Evolutionary conservation across 2,113 vertebrate genomes (phyloP), one percentile per base, ranked within the genome.

Genomic region (Campylorhamphus procurvoides): DNA sequence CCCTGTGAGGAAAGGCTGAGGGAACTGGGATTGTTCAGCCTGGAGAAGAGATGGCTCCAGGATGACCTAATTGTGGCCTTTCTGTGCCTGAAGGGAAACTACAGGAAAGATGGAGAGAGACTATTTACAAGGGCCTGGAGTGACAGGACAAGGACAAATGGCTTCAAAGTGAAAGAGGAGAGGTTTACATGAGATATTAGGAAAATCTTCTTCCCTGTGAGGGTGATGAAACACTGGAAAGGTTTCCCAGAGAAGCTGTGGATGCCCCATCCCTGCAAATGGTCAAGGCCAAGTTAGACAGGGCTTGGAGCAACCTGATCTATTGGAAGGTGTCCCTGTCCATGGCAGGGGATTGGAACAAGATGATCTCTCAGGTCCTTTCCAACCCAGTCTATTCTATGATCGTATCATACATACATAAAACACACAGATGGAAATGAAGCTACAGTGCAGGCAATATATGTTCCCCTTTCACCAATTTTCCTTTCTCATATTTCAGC

Each of bases 151-250:
- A 52, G 7, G 23, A 2, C 0, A 0, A 44, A 46, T 24, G 8
- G 5, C 10, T n/a, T 59, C 27, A 52, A 3, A 52, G 1, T 44
- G 31, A 15, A 6, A 50, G 10, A 33, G 0, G 6, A 3, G 1
- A n/a, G 18, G 18, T 15, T 73, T 44, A 50, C 14, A 16, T 28
- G 8, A 23, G 33, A 44, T 4, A n/a, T 39, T 9, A 28, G 9
- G 33, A 44, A 52, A 8, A 59, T 74, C n/a, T 25, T 74, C 10
- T 46, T 59, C 1, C 0, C 15, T 59, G 1, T 82, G 39, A 19
- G 5, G 7, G 1, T 44, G 28, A 1, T 66, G 18, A 52, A 15
- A 14, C 12, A 0, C 33, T 74, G 44, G 44, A 28, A 74, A 39
- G 22, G 4, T 4, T 81, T 0, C 4, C 33, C 18, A 44, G 33